Base-by-base conservation (phyloP, 2,888 invertebrate species). In the Altica lythri region DNA sequence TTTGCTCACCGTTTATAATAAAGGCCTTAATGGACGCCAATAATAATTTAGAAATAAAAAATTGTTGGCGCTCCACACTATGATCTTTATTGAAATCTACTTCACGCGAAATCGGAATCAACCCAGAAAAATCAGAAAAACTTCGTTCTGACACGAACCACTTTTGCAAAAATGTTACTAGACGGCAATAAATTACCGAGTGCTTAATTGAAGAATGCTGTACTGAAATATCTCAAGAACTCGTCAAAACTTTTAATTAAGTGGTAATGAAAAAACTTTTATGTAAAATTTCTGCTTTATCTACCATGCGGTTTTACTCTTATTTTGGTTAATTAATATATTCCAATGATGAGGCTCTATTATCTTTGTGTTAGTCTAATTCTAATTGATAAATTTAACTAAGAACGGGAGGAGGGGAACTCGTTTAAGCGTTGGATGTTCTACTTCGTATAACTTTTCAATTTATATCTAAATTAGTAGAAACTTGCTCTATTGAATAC, bases 211-310 rank as follows among this genome's bases (percentile, higher is more conserved):
- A 55, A 55, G 55, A 55, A 55, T 52, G 51, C 46, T 52, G 55
- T 55, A 35, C 45, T 12, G 46, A 42, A 54, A 38, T 40, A 37
- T 38, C 29, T 25, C 30, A 45, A 44, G 38, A 54, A 54, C 43
- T 49, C 25, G 29, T 48, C 18, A 9, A 46, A 55, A 54, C 43
- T 55, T 52, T 55, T 55, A 55, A 55, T 55, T 51, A 55, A 55
- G 51, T 55, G 55, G 43, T 55, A 55, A 55, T 55, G 55, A 55
- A 52, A 55, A 55, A 55, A 55, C 46, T 55, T 53, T 53, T 52
- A 45, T 38, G 32, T 30, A 38, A 45, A 52, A 52, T 37, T 30
- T 25, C 42, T 42, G 9, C 22, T 42, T 27, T 42, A 14, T 34
- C 32, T 12, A 34, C 13, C 27, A 27, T 44, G 44, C 51, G 44